Base-by-base conservation (phyloP, 30 jellyfish, hydroid and myxozoan species). In the Mastigias papua region DNA sequence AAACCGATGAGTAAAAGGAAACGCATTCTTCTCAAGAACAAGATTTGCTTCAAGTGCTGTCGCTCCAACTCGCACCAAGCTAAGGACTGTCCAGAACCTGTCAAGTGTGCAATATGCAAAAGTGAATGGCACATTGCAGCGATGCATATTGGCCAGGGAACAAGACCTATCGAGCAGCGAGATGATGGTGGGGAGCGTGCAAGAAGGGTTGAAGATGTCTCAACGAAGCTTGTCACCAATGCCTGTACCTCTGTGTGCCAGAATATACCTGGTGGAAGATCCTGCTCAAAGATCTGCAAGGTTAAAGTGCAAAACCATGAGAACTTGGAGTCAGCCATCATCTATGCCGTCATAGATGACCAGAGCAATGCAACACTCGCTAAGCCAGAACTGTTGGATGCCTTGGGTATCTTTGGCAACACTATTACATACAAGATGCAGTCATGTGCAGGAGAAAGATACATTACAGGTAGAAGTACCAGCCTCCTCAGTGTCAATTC, bases 221-320 rank as follows among this genome's bases (percentile, higher is more conserved):
- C 54, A 26, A 68, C 48, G 35, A 74, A 66, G 35, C 42, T 27
- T 34, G 86, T 74, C 86, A 74, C 71, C 64, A 74, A 74, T 42
- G 86, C 86, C 86, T 74, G 72, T 74, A 74, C 86, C 23, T 34
- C 86, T 74, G 64, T 74, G 69, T 48, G 86, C 46, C 35, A 50
- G 27, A 48, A 46, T 16, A 50, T 74, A 74, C 86, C 86, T 34
- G 86, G 86, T 34, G 86, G 86, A 35, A 74, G 72, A 74, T 74
- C 86, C 35, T 74, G 86, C 86, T 74, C 86, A 19, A 74, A 74
- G 86, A 74, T 74, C 29, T 74, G 86, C 86, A 74, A 74, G 54
- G 86, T 74, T 50, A 37, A 46, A 31, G 86, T 74, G 1, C 71
- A 34, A 68, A 74, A 74, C 16, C 72, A 74, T 72, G 67, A 28